Base-by-base conservation (phyloP, 2,888 invertebrate genomes). In the Cosmia trapezina region DNA sequence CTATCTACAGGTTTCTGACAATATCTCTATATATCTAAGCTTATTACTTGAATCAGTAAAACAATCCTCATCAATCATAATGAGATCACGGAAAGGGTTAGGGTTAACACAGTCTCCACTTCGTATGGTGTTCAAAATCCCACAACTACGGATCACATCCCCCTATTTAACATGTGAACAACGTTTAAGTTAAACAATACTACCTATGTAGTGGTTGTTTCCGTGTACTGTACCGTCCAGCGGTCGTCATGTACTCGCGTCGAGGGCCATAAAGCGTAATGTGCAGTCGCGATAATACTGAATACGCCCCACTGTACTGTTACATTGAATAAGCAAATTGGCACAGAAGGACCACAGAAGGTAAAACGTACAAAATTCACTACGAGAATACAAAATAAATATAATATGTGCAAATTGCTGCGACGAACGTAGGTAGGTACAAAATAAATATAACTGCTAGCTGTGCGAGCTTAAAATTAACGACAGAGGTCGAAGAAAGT, bases 191-290 rank as follows among this genome's bases (percentile, higher is more conserved):
- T 54, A 59, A 69, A 73, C 80, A 78, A 83, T 60, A 78, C 49
- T 62, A 68, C 33, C 41, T 83, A 65, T 49, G 51, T 68, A 78
- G 61, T 78, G 59, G 78, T 78, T 57, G 72, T 64, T 80, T 64
- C 74, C 64, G 68, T 70, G 70, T 78, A 74, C 63, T 51, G 73
- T 57, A 56, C 49, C 68, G 75, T 67, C 84, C 81, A 78, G 68
- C 62, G 85, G 67, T 72, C 80, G 75, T 73, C 76, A 73, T 82
- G 76, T 73, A 82, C 78, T 73, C 68, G 63, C 73, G 82, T 67
- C 73, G 73, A 83, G 73, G 61, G 62, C 66, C 74, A 84, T 85
- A 84, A 86, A 85, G 69, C 67, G 72, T 86, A 85, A 85, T 86
- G 76, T 84, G 74, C 43, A 61, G 60, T 62, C 82, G 79, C 72